Evolutionary conservation across 2,888 invertebrate genomes (phyloP), one percentile per base, ranked within the genome.

Genomic region (Drosophila phalerata): DNA sequence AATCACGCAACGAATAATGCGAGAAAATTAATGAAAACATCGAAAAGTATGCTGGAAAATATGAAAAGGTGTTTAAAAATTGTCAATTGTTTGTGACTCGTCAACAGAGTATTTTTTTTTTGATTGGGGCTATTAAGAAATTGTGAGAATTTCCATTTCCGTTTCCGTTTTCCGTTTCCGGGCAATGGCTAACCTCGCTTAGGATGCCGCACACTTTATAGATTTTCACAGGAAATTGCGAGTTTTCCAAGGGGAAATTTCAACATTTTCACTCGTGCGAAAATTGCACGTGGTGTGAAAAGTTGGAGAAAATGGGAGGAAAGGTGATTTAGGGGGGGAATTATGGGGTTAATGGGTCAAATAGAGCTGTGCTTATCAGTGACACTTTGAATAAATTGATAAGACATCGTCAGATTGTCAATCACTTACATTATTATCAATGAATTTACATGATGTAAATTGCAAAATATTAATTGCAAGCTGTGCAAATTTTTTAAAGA

Each of bases 71-170:
- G 40, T 40, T 15, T 11, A 43, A n/a, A 13, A 38, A 34, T 11
- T 28, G 28, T 22, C 22, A 22, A 28, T 28, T 28, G 30, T 17
- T n/a, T 52, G n/a, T 37, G n/a, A 52, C 9, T 49, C 13, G 22
- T 25, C 15, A 10, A 47, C 47, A 13, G 8, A n/a, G 28, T n/a
- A 2, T 22, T 22, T 22, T 9, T 48, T 37, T 34, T 13, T 34
- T 47, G 47, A 56, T 56, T 32, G 49, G 57, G 57, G 57, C 64
- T 47, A 68, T 75, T 77, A 63, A 37, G 69, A 69, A 61, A 53
- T 70, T 64, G 66, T 64, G 61, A 67, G 73, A 70, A 77, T 77
- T 77, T 69, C 53, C 69, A 73, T 70, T 76, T 77, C 76, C 73
- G 63, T 28, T 58, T 76, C 57, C 69, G 69, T 67, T 73, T 73